Percentiles rank a stretch among this genome's conserved stretches.
Conservation (phyloP, 2,888 invertebrate species). For the Amblyjoppa fuscipennis region DNA sequence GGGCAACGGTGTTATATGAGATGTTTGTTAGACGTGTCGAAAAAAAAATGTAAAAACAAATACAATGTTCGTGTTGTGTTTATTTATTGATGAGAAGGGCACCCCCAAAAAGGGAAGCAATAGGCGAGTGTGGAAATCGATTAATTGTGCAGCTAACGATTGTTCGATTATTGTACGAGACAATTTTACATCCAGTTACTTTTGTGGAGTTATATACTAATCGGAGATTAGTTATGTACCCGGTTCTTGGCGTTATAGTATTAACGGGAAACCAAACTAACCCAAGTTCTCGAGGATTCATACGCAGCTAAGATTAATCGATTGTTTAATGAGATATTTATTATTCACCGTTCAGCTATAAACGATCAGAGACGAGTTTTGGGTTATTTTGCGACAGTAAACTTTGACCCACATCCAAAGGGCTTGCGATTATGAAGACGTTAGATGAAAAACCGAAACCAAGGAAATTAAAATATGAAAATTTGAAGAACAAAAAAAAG, state of each 20-base stretch:
- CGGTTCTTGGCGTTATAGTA: not conserved
- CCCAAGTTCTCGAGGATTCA: not conserved
- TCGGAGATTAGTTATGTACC: not conserved
- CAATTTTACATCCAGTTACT: not conserved
- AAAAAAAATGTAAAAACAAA: constrained; percentile 71
- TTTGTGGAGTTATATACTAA: not conserved
- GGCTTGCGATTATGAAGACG: not conserved
- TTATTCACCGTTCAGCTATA: not conserved
- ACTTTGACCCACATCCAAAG: constrained; percentile 20
- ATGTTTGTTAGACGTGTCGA: constrained; percentile 17
- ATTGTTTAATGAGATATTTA: constrained; percentile 23
- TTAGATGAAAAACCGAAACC: not conserved
- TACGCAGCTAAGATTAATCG: constrained; percentile 9
- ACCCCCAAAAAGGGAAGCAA: not conserved
- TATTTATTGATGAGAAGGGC: constrained; percentile 26
- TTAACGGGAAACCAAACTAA: not conserved
- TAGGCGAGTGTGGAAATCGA: not conserved
- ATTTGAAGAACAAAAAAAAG: not conserved
- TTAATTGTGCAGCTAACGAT: not conserved
- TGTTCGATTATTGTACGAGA: not conserved
- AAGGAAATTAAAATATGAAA: not conserved
- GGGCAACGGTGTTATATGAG: constrained; percentile 14
- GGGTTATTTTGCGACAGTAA: constrained; percentile 10
- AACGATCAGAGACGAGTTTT: not conserved
- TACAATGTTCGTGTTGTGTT: constrained; percentile 63